Evolutionary conservation across 2,797 vertebrate species (phyloP).

Genomic region (Gadopsis marmoratus): DNA sequence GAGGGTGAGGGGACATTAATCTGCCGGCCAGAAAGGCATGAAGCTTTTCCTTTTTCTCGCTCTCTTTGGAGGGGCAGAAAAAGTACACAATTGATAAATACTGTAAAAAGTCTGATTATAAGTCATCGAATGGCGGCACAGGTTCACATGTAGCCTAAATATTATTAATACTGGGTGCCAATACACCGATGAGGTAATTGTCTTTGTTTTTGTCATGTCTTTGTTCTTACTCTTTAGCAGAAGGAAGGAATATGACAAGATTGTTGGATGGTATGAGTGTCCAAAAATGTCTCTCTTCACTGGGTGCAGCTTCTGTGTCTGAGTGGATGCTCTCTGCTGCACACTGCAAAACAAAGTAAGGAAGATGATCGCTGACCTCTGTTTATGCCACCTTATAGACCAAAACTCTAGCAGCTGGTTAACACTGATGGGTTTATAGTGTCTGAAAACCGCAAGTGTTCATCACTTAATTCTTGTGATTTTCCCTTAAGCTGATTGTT

Average conservation of each 20-base stretch:
- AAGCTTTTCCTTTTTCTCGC: slow-evolving; percentile 65
- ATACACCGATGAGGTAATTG: background rate
- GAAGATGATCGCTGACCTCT: background rate
- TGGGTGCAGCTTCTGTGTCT: slow-evolving; percentile 86
- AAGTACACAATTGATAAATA: background rate
- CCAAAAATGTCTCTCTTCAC: slow-evolving; percentile 81
- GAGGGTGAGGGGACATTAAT: slow-evolving; percentile 23
- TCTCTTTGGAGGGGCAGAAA: slow-evolving; percentile 72
- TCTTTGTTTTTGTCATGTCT: background rate
- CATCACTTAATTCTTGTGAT: background rate
- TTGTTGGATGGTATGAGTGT: slow-evolving; percentile 88
- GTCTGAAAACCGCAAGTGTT: background rate
- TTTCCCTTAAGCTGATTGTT: background rate
- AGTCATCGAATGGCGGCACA: background rate
- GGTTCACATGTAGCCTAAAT: background rate
- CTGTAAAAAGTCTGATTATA: background rate
- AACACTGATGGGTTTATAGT: background rate
- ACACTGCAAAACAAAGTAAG: slow-evolving; percentile 86
- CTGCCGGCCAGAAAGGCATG: slow-evolving; percentile 52
- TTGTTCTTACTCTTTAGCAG: background rate
- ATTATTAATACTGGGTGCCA: background rate
- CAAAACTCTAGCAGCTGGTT: background rate
- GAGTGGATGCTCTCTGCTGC: slow-evolving; percentile 88
- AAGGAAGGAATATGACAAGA: slow-evolving; percentile 82
- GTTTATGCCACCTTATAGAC: background rate